Conservation (phyloP, 2,113 vertebrate genomes). For the Brachyhypopomus occidentalis region DNA sequence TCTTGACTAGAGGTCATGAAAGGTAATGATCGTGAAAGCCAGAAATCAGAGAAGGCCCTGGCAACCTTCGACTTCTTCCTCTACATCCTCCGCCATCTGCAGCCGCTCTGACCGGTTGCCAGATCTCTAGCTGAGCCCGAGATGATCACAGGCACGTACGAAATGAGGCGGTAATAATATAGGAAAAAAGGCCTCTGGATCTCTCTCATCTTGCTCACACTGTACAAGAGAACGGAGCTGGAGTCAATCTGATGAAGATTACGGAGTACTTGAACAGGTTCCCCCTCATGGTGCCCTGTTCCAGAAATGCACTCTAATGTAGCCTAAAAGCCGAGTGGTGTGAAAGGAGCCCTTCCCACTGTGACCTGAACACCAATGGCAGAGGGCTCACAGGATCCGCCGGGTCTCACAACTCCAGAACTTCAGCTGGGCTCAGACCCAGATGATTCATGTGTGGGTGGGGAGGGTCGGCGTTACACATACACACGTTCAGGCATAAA, state of each 20-base stretch:
- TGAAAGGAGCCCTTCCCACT: conserved; percentile 38
- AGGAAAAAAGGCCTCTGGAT: conserved; percentile 44
- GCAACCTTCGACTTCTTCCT: conserved; percentile 15
- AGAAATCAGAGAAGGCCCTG: conserved; percentile 38
- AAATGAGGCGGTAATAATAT: conserved; percentile 54
- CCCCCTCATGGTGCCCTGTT: conserved; percentile 47
- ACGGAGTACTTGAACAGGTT: conserved; percentile 52
- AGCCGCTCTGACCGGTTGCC: conserved; percentile 27
- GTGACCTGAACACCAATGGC: conserved; percentile 45
- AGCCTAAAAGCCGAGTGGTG: conserved; percentile 39
- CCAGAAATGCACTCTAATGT: conserved; percentile 51
- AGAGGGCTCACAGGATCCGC: conserved; percentile 10
- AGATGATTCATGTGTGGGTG: conserved; percentile 19
- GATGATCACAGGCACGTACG: conserved; percentile 49
- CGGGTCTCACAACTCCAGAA: conserved; percentile 24
- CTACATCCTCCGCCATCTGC: conserved; percentile 32
- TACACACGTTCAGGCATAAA: conserved; percentile 33
- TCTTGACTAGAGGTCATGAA: not conserved
- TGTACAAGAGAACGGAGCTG: conserved; percentile 38
- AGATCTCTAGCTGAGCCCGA: conserved; percentile 39
- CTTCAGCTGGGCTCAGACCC: conserved; percentile 29
- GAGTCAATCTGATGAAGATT: conserved; percentile 57
- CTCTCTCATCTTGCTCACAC: conserved; percentile 47
- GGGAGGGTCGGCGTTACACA: not conserved
- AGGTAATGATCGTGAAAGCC: conserved; percentile 31